Base-by-base conservation (phyloP, 1,140 invertebrate species). In the Leptinotarsa texana region DNA sequence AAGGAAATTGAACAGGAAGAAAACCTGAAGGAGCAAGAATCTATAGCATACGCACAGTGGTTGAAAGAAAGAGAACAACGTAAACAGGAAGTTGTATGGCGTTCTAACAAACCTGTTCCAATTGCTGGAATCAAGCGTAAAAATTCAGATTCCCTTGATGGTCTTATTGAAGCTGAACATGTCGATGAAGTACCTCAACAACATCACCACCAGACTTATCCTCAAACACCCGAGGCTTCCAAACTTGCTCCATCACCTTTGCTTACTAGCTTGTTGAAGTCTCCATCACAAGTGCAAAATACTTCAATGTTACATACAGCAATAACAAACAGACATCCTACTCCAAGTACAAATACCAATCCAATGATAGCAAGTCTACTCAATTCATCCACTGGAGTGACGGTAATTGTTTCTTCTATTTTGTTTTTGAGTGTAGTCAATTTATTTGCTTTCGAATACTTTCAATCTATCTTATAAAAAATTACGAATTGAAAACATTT, bases 261-360 rank as follows among this genome's bases (percentile, higher is more conserved):
- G n/a, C 85, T 96, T 33, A 95, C 94, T 5, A 95, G 93, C 75
- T 86, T 96, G 15, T 85, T 96, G 1, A 93, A 94, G 82, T 94
- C 91, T n/a, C 92, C 91, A 0, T 89, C 86, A 1, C 87, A 88
- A 74, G 87, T 85, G 33, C 82, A 77, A 79, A 84, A 80, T 81
- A 72, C 87, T 3, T 87, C 86, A 3, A 86, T 87, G 24, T 74
- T 86, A 61, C 88, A 88, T 76, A 85, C 84, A 48, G 80, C 86
- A 3, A 84, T 85, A 62, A 84, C 83, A 1, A 84, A 77, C 75
- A 82, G 82, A 75, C 75, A 22, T 74, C 33, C 33, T 42, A 69
- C 74, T 33, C 78, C 63, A 63, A 68, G 69, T 63, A 80, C 78
- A 42, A 74, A 62, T 51, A 77, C 82, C 13, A 88, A 87, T 57